Evolutionary conservation across 2,797 vertebrate genomes (phyloP).

Genomic region (Poeciliopsis paucimaculata): DNA sequence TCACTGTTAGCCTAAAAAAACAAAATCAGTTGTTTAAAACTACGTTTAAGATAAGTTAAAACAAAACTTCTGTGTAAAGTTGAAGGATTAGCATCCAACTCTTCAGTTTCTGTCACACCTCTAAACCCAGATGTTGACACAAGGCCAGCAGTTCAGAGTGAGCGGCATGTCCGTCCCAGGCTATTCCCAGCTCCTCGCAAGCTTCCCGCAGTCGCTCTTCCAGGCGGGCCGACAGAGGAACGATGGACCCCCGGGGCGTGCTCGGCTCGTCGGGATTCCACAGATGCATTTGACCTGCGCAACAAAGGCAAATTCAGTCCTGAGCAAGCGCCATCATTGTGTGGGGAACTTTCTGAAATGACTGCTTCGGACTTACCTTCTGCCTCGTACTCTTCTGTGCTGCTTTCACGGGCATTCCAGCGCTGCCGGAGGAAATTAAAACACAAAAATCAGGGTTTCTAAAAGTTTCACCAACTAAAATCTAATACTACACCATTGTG

Average conservation of each 20-base stretch:
- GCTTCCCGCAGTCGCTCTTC: constrained; percentile 87
- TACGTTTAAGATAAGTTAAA: background rate
- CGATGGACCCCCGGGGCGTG: constrained; percentile 73
- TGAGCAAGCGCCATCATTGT: background rate
- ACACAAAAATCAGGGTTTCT: background rate
- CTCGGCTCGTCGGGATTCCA: constrained; percentile 95
- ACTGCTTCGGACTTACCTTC: constrained; percentile 60
- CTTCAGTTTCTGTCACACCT: constrained; percentile 76
- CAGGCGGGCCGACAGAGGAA: constrained; percentile 76
- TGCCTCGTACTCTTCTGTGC: constrained; percentile 79
- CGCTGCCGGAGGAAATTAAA: constrained; percentile 61
- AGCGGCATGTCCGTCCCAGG: constrained; percentile 84
- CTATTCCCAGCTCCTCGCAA: constrained; percentile 85
- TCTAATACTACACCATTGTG: too few species aligned
- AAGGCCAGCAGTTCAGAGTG: constrained; percentile 84
- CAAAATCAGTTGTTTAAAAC: background rate
- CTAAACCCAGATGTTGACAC: constrained; percentile 84
- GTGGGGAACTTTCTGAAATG: background rate
- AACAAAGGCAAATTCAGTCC: background rate
- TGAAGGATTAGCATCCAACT: background rate
- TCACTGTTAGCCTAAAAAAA: constrained; percentile 83
- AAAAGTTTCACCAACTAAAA: too few species aligned
- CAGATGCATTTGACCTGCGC: constrained; percentile 89
- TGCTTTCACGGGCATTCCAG: constrained; percentile 73
- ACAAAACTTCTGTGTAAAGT: background rate